Conservation (phyloP, 2,888 invertebrate genomes). For the Pristionchus maxplancki region DNA sequence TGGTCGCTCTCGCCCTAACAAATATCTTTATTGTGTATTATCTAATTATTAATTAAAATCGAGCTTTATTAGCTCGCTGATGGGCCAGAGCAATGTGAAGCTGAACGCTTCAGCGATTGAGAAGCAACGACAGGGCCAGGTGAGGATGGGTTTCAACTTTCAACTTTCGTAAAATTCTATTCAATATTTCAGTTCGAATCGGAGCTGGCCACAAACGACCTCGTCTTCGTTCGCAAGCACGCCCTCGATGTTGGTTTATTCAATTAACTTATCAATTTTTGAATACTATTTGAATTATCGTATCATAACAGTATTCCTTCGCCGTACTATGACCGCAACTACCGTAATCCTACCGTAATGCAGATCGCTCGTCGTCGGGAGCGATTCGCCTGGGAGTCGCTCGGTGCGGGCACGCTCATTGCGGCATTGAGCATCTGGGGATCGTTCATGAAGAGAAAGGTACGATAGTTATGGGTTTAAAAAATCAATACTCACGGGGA, state of each 20-base stretch:
- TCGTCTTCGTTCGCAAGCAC: conserved; percentile 21
- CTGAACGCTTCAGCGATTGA: conserved; percentile 16
- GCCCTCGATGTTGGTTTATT: background rate
- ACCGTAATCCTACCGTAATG: background rate
- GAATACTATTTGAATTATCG: background rate
- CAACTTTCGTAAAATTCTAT: too few species aligned
- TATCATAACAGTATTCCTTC: background rate
- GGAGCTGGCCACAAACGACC: conserved; percentile 9
- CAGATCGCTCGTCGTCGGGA: conserved; percentile 60
- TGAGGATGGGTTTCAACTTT: background rate
- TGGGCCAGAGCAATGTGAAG: conserved; percentile 36
- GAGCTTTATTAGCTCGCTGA: background rate
- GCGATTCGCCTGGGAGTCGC: conserved; percentile 63
- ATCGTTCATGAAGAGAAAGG: conserved; percentile 61
- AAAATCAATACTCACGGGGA: too few species aligned
- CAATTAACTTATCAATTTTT: too few species aligned
- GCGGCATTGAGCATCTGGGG: conserved; percentile 59
- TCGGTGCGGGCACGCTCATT: conserved; percentile 63
- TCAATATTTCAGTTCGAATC: background rate
- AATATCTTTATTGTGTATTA: background rate
- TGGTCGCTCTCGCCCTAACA: background rate
- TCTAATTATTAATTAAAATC: background rate
- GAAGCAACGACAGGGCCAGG: background rate
- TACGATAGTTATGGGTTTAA: background rate
- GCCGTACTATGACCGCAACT: background rate